A percentile compares a stretch with the other conserved stretches of the same genome.
Conservation (phyloP, 2,888 invertebrate genomes). For the Lathronympha strigana region DNA sequence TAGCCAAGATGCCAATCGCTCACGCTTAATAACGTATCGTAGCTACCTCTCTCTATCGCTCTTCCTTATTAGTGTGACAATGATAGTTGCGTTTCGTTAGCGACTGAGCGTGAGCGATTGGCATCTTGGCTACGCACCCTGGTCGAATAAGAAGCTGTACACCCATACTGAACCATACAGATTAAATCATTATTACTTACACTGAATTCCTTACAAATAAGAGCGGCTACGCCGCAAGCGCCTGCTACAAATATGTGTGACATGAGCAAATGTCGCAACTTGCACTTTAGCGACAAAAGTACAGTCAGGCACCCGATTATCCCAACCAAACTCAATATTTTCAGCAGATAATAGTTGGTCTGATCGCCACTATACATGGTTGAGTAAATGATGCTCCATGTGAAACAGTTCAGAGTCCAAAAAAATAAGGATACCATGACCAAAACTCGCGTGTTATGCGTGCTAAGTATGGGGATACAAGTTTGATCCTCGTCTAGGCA, state of each 20-base stretch:
- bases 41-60: no score
- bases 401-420: constrained; percentile 65
- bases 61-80: no score
- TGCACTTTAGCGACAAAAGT: constrained; percentile 57
- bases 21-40: no score
- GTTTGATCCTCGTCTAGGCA: constrained; percentile 68
- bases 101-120: no score
- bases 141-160: no score
- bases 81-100: no score
- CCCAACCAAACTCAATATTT: constrained; percentile 56
- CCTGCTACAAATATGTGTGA: constrained; percentile 62
- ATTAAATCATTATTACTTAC: constrained; percentile 14
- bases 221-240: constrained; percentile 52
- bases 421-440: constrained; percentile 53
- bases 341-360: constrained; percentile 50
- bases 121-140: no score
- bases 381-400: constrained; percentile 67
- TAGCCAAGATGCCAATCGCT: no score
- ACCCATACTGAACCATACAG: no score
- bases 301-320: constrained; percentile 58
- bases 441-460: constrained; percentile 62
- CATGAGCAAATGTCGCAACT: constrained; percentile 58
- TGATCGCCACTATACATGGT: constrained; percentile 56
- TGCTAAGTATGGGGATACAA: constrained; percentile 63
- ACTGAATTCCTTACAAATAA: constrained; percentile 45